Conservation (phyloP, 2,113 vertebrate genomes). For the Oostethus manadensis region DNA sequence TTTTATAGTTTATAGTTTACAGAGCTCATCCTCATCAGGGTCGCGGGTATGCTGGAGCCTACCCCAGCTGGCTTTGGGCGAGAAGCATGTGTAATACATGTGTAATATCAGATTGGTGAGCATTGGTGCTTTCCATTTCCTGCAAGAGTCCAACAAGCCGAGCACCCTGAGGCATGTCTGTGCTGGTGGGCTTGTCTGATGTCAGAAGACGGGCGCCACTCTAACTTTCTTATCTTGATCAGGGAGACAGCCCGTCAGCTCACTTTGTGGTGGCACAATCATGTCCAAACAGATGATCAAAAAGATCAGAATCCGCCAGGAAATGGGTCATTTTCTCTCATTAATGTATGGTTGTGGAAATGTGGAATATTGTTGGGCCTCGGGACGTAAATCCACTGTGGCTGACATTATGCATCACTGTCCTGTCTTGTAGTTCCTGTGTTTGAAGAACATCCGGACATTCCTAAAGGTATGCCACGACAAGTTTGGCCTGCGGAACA, state of each 20-base stretch:
- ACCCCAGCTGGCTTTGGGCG: too few relatives aligned
- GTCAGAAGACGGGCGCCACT: constrained; percentile 12
- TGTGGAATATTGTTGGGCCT: neutral
- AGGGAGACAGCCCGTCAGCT: constrained; percentile 10
- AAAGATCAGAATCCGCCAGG: constrained; percentile 35
- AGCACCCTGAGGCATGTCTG: neutral
- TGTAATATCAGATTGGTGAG: constrained; percentile 1
- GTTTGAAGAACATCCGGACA: constrained; percentile 95
- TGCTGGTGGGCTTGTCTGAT: constrained; percentile 12
- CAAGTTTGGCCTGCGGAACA: constrained; percentile 89
- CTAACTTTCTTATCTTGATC: constrained; percentile 30
- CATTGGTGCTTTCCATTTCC: neutral
- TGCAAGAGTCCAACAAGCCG: neutral
- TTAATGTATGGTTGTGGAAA: neutral
- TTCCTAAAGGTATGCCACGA: constrained; percentile 97
- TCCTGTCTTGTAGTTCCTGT: constrained; percentile 80
- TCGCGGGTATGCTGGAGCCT: too few relatives aligned
- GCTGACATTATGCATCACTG: neutral
- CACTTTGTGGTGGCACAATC: constrained; percentile 30
- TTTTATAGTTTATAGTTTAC: too few relatives aligned
- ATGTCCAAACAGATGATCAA: constrained; percentile 26
- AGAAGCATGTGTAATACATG: too few relatives aligned
- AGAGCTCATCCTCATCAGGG: too few relatives aligned
- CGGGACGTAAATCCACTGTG: neutral
- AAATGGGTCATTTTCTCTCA: constrained; percentile 46